phyloP scores from a whole-genome alignment of 1,140 invertebrate species.

The Thaumetopoea pityocampa region DNA sequence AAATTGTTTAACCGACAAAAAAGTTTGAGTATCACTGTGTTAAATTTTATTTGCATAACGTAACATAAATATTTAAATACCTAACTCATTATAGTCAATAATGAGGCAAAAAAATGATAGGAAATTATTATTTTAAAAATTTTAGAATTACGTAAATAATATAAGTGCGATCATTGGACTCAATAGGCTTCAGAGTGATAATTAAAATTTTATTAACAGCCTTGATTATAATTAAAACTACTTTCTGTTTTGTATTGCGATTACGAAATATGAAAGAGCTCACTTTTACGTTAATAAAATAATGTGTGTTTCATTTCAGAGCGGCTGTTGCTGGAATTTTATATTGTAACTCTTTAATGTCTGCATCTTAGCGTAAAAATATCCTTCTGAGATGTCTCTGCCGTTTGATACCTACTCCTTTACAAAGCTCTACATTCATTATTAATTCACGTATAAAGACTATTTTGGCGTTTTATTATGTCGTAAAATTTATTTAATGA shows the following conservation, averaged over 20 bases:
- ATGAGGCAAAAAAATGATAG: too few species aligned
- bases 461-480: background rate
- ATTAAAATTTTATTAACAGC: conserved; percentile 8
- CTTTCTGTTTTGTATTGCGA: conserved; percentile 8
- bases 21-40: too few species aligned
- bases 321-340: conserved; percentile 31
- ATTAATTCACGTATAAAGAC: conserved; percentile 1
- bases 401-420: conserved; percentile 2
- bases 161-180: background rate
- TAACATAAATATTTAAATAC: too few species aligned
- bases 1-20: too few species aligned
- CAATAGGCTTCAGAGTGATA: background rate
- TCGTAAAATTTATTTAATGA: background rate
- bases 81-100: too few species aligned
- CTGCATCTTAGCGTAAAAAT: conserved; percentile 45
- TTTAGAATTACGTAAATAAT: background rate
- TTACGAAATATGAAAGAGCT: conserved; percentile 15
- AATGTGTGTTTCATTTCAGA: conserved; percentile 27
- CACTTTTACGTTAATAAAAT: conserved; percentile 23
- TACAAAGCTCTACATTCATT: background rate
- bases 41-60: too few species aligned
- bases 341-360: conserved; percentile 52
- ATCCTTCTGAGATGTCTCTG: conserved; percentile 28
- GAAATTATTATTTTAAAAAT: background rate
- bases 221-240: conserved; percentile 12